Evolutionary conservation across 1,140 invertebrate species (phyloP), one percentile per base, ranked within the genome.

Genomic region (Pararge aegeria): DNA sequence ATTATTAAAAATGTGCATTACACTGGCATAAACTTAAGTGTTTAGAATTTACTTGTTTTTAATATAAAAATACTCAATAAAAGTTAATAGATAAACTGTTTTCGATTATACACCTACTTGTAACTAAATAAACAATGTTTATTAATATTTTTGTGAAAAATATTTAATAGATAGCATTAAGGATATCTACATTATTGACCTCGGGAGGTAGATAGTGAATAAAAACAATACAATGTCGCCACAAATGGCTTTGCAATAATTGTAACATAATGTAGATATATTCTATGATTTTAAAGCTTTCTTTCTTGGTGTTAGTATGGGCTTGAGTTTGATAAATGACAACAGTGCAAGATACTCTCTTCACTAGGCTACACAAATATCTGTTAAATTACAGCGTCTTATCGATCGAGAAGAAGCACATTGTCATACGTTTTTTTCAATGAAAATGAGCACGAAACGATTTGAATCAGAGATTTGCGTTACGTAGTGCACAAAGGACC

Each of bases 181-280:
- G 27, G 18, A 38, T 52, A 57, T 48, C 30, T 53, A 53, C 15
- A 57, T 53, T 52, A 67, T 68, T 71, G 55, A 71, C 65, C 62
- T 63, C 54, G 29, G 55, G 67, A 73, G 67, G 67, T 70, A 73
- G 70, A 66, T 71, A 51, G 61, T 58, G 48, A 27, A 57, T 37
- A 37, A 58, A 21, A 61, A 19, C 20, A 53, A 53, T 49, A 65
- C 9, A 66, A 48, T 63, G 15, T 40, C 24, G 24, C 27, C 9
- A 34, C 42, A 44, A 21, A 55, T 46, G 3, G 53, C 20, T 19
- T 51, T 54, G 18, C 34, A 49, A 21, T 54, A n/a, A 48, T 27
- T 7, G 27, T 9, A 27, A 27, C 27, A 38, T 46, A 63, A 44
- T 29, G 24, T 52, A 51, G 44, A 52, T 40, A 52, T 51, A 65